Evolutionary conservation across 2,113 vertebrate genomes (phyloP), one percentile per base, ranked within the genome.

Genomic region (Prochilodus magdalenae): DNA sequence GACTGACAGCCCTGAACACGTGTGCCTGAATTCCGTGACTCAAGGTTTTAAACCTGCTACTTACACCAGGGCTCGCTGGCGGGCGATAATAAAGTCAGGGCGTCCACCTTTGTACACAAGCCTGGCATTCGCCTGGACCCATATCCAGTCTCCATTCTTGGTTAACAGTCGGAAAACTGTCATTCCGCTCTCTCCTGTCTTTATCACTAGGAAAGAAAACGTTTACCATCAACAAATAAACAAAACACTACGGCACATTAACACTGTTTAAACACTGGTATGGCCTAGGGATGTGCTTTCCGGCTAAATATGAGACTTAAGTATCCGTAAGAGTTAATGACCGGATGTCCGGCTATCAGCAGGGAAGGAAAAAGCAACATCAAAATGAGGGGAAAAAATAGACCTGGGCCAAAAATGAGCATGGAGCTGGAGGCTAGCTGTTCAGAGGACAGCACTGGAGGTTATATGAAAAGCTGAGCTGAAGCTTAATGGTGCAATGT

Each of bases 61-160:
- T 93, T 89, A 97, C 93, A 90, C 87, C 8, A 96, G 69, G 24
- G 89, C 92, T 82, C 86, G 87, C 88, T 96, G 94, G 22, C 81
- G 88, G 1, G 90, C 78, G 0, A 96, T 92, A 84, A 97, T 96
- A 88, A 93, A 95, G 8, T 96, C 93, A 0, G 95, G 95, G 40
- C 90, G 77, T 74, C 94, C 93, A 4, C 62, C 93, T 86, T 94
- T 95, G 91, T 90, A 95, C 29, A 96, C 88, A 55, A 97, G 87
- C 83, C 91, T 84, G 0, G 96, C 95, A 0, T 90, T 95, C 80
- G 94, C 14, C 89, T 96, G 95, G 36, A 96, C 91, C 96, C 96
- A 96, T 59, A 95, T 10, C 95, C 96, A 97, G 77, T 80, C 13
- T 0, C 85, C 73, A 0, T 82, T 85, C 83, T 96, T 97, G 47